Conservation (phyloP, 2,888 invertebrate genomes). For the Herminia tarsipennalis region DNA sequence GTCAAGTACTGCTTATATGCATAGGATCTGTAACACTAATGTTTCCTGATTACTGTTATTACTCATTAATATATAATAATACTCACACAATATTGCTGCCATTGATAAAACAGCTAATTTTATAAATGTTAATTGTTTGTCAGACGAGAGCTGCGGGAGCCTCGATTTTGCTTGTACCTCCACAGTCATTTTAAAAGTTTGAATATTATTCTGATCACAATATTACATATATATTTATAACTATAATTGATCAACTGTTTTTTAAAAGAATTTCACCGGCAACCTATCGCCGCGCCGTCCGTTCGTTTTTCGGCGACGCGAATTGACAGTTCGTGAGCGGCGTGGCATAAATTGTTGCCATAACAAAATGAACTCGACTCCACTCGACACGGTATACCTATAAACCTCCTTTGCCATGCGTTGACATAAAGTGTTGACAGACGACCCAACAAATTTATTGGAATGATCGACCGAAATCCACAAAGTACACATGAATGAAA, state of each 20-base stretch:
- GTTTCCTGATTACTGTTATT: neutral
- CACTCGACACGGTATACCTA: too few relatives aligned
- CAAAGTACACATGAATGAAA: too few relatives aligned
- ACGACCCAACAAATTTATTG: too few relatives aligned
- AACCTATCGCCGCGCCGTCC: slow-evolving; percentile 74
- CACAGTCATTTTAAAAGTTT: slow-evolving; percentile 66
- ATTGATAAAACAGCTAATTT: slow-evolving; percentile 94
- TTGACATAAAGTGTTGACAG: too few relatives aligned
- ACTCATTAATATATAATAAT: slow-evolving; percentile 25
- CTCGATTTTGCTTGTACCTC: slow-evolving; percentile 70
- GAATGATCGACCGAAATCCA: too few relatives aligned
- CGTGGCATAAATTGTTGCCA: slow-evolving; percentile 67
- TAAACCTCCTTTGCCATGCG: too few relatives aligned
- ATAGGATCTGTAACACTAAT: slow-evolving; percentile 2
- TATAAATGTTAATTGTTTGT: slow-evolving; percentile 83
- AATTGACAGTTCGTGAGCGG: slow-evolving; percentile 67
- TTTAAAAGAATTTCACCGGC: slow-evolving; percentile 66
- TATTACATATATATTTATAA: slow-evolving; percentile 47
- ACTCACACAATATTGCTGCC: slow-evolving; percentile 97
- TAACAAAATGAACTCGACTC: neutral
- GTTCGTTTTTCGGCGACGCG: slow-evolving; percentile 50
- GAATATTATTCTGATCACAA: slow-evolving; percentile 24
- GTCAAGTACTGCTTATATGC: slow-evolving; percentile 8
- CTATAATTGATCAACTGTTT: neutral
- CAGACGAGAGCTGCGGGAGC: slow-evolving; percentile 75